Evolutionary conservation across 2,888 invertebrate genomes (phyloP).

Genomic region (Disparrhopalites patrizii): DNA sequence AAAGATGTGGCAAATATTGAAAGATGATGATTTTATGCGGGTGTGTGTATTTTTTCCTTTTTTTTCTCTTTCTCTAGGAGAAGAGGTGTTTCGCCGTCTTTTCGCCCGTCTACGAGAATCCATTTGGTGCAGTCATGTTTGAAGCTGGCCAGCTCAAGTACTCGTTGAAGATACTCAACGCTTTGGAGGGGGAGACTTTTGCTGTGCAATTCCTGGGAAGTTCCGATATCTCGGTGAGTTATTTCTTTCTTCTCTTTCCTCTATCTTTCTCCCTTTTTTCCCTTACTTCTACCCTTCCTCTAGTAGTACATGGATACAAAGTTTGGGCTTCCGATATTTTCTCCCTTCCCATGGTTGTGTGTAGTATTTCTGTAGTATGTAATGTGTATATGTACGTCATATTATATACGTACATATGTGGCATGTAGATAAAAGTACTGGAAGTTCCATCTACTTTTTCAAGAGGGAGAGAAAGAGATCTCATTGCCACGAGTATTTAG

Average conservation of each 20-base stretch:
- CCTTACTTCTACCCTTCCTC: neutral
- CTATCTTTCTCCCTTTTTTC: neutral
- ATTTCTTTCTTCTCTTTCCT: neutral
- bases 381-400: too few relatives aligned
- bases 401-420: too few relatives aligned
- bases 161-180: slow-evolving; percentile 48
- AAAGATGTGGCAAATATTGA: neutral
- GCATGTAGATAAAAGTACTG: too few relatives aligned
- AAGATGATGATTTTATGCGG: too few relatives aligned
- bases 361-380: too few relatives aligned
- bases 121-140: slow-evolving; percentile 48
- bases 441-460: too few relatives aligned
- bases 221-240: slow-evolving; percentile 46
- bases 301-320: too few relatives aligned
- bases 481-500: too few relatives aligned
- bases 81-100: slow-evolving; percentile 48
- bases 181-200: slow-evolving; percentile 48
- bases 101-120: slow-evolving; percentile 48
- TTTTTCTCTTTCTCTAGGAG: slow-evolving; percentile 33
- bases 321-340: too few relatives aligned
- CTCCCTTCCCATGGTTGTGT: too few relatives aligned
- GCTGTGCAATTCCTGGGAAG: slow-evolving; percentile 48
- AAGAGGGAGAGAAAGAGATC: too few relatives aligned
- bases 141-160: slow-evolving; percentile 48
- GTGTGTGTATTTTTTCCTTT: neutral